Evolutionary conservation across 2,797 vertebrate genomes (phyloP).

Genomic region (Mormyrus hasselquistii): DNA sequence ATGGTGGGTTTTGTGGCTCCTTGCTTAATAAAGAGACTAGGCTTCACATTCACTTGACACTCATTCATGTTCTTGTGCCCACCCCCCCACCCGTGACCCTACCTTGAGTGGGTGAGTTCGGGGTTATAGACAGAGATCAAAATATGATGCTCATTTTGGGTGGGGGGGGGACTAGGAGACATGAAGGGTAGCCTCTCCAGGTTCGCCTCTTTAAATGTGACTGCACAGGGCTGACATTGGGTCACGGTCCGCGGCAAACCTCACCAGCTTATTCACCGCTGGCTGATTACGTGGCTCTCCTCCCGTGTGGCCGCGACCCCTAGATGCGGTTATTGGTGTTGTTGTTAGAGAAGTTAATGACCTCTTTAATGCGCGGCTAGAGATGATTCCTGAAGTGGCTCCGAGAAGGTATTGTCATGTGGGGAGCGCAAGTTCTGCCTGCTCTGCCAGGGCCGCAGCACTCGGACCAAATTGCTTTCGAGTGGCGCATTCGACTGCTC

Average conservation of each 20-base stretch:
- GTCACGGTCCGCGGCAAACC: neutral
- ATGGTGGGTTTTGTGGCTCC: neutral
- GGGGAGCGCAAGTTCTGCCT: neutral
- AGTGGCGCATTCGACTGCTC: neutral
- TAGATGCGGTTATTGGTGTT: neutral
- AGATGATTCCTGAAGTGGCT: neutral
- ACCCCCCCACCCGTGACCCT: neutral
- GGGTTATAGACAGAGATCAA: neutral
- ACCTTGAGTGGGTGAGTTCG: neutral
- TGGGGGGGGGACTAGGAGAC: neutral
- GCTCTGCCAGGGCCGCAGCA: neutral
- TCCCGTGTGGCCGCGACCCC: neutral
- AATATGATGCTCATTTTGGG: neutral
- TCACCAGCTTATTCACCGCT: neutral
- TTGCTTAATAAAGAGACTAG: neutral
- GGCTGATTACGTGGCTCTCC: neutral
- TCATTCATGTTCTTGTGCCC: neutral
- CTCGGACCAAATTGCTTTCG: neutral
- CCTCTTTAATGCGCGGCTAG: neutral
- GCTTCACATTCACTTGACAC: neutral
- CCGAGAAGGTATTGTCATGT: neutral
- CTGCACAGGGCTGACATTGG: neutral
- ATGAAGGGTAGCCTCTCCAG: neutral
- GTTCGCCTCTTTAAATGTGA: neutral
- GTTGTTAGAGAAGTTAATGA: neutral